These are phyloP conservation scores for Phortica magna DNA, from an alignment of 2,888 invertebrate species.

Conservation along the genomic window DNA sequence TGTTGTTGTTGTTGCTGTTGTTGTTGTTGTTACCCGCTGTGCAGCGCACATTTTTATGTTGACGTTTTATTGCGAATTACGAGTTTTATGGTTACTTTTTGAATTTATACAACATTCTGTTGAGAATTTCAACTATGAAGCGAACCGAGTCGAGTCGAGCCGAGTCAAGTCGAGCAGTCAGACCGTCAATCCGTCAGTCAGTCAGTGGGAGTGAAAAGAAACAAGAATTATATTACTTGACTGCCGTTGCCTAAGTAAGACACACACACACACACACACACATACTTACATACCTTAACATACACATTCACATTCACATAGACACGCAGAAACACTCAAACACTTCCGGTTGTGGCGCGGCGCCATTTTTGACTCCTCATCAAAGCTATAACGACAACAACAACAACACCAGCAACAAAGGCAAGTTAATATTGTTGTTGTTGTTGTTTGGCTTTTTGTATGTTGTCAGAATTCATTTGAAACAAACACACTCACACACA, in stretches of 20 bases:
- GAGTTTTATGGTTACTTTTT: slow-evolving; percentile 17
- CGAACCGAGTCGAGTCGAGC: neutral
- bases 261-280: neutral
- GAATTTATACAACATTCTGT: neutral
- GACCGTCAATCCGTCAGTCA: neutral
- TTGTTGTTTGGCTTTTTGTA: slow-evolving; percentile 41
- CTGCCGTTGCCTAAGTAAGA: neutral
- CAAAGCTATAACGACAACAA: too few relatives aligned
- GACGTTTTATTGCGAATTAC: neutral
- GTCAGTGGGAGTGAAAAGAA: neutral
- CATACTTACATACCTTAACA: neutral
- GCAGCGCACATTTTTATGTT: neutral
- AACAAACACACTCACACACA: too few relatives aligned
- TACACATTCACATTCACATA: neutral
- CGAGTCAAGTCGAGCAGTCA: too few relatives aligned
- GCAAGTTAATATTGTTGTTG: slow-evolving; percentile 4
- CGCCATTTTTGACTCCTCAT: neutral
- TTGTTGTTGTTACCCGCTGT: neutral
- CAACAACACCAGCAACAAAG: too few relatives aligned
- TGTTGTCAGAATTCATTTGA: slow-evolving; percentile 62
- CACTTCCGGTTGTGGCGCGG: neutral
- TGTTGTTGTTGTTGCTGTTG: neutral
- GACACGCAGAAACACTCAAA: too few relatives aligned
- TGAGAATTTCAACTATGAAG: neutral
- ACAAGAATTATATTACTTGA: neutral